Percentiles rank a stretch among this genome's conserved stretches.
These are phyloP conservation scores for Enteromius anoplus DNA, from an alignment of 2,797 vertebrate genomes.

Conservation along the genomic window DNA sequence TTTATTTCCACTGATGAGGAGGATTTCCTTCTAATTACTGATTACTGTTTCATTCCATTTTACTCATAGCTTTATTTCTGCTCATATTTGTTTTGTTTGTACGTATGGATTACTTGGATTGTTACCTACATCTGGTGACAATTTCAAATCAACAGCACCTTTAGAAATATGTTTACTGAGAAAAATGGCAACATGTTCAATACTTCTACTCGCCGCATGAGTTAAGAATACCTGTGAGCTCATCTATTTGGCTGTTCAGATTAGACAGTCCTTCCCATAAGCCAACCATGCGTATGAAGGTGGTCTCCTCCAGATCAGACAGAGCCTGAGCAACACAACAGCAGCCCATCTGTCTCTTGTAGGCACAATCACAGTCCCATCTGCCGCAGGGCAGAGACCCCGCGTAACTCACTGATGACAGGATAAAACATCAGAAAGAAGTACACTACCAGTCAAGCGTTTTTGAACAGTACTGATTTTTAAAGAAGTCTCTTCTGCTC, in stretches of 20 bases:
- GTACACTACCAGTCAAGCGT: not conserved
- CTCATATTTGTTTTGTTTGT: too few species aligned
- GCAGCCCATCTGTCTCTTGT: constrained; percentile 68
- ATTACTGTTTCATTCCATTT: too few species aligned
- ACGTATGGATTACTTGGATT: too few species aligned
- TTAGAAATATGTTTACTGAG: too few species aligned
- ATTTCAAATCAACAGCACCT: too few species aligned
- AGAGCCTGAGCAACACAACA: constrained; percentile 72
- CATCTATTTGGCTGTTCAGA: constrained; percentile 55
- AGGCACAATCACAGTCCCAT: constrained; percentile 75
- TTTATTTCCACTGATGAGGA: too few species aligned
- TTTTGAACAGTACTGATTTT: not conserved
- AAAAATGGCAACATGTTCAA: too few species aligned
- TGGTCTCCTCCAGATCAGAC: constrained; percentile 61
- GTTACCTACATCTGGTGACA: too few species aligned
- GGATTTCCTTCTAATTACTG: too few species aligned
- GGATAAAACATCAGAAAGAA: not conserved
- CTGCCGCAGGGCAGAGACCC: constrained; percentile 62
- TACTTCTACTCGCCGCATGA: not conserved
- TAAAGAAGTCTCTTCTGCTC: not conserved
- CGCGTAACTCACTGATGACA: constrained; percentile 53
- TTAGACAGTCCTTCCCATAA: constrained; percentile 58
- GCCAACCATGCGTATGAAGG: constrained; percentile 48
- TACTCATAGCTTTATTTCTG: too few species aligned
- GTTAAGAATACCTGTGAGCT: constrained; percentile 27